Evolutionary conservation across 2,113 vertebrate genomes (phyloP), one percentile per base, ranked within the genome.

Genomic region (Oryctolagus cuniculus): DNA sequence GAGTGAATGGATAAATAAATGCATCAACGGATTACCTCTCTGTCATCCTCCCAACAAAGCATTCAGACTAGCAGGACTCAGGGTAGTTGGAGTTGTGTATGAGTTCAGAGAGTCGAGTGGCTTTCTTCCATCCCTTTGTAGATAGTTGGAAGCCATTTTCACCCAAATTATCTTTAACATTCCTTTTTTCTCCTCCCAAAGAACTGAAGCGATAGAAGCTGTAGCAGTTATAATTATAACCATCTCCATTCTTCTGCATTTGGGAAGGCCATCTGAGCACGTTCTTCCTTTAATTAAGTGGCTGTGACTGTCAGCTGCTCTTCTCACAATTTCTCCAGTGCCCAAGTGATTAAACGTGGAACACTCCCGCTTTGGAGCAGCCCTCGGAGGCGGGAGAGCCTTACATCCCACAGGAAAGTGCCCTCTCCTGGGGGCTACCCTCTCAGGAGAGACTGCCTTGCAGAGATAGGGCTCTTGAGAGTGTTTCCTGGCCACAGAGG

Each of bases 271-370:
- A 64, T 80, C 25, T 77, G 55, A 96, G 55, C 69, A 93, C 29
- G 72, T 91, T 93, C 86, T 94, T 17, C 11, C 58, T 96, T 90
- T 96, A 92, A 93, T 85, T 96, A 86, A 93, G 77, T 79, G 87
- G 55, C 77, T 84, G 22, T 72, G 79, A 82, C 0, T 17, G 31
- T 10, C 53, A 81, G 29, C 34, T 53, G 72, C 4, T 75, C 31
- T 66, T 89, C 53, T 87, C 82, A 55, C 83, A 70, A 90, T 92
- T 85, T 93, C 78, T 90, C 21, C 22, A 29, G 2, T 44, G 49
- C 78, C 74, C 66, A 67, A 77, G 53, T 31, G 73, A 91, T 87
- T 87, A 70, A 69, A 87, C 2, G 16, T 0, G 55, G 58, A 88
- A 63, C 19, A 64, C 29, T 10, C 19, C 17, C n/a, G 93, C 31